These are phyloP conservation scores for Leptogaster cylindrica DNA, from an alignment of 2,888 invertebrate species.

Conservation along the genomic window DNA sequence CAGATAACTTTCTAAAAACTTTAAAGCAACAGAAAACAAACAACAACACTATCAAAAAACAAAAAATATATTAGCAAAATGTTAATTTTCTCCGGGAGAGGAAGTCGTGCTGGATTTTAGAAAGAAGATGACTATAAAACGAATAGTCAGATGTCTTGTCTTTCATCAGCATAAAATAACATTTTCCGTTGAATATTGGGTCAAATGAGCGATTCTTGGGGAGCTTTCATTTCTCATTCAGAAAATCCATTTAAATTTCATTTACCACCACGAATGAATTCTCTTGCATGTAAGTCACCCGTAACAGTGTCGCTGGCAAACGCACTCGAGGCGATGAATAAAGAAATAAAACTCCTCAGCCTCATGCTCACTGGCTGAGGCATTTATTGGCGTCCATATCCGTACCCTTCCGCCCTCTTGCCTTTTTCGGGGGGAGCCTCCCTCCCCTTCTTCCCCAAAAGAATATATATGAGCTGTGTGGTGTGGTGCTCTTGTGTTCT, in stretches of 20 bases:
- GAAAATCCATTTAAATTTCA: slow-evolving; percentile 9
- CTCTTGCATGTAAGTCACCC: slow-evolving; percentile 5
- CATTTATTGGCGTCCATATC: slow-evolving; percentile 25
- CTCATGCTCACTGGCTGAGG: slow-evolving; percentile 10
- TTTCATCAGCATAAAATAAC: slow-evolving; percentile 15
- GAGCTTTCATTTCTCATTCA: slow-evolving; percentile 17
- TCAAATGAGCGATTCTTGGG: background rate
- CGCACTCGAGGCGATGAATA: slow-evolving; percentile 11
- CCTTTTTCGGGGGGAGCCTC: slow-evolving; percentile 9
- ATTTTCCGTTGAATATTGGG: slow-evolving; percentile 11
- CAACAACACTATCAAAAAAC: background rate
- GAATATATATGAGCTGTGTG: slow-evolving; percentile 9
- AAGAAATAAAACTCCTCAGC: slow-evolving; percentile 16
- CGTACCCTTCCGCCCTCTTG: slow-evolving; percentile 10
- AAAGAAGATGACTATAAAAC: background rate
- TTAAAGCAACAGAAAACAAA: too few relatives aligned
- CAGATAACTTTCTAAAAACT: slow-evolving; percentile 9
- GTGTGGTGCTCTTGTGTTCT: too few relatives aligned
- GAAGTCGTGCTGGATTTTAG: slow-evolving; percentile 19
- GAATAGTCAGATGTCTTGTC: background rate
- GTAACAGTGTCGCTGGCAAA: slow-evolving; percentile 6
- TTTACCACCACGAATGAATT: slow-evolving; percentile 12
- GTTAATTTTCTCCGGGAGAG: slow-evolving; percentile 22
- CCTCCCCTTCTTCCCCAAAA: background rate
- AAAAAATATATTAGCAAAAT: background rate